These are phyloP conservation scores for Sycobia sp. DNA, from an alignment of 1,140 invertebrate species.

Conservation along the genomic window DNA sequence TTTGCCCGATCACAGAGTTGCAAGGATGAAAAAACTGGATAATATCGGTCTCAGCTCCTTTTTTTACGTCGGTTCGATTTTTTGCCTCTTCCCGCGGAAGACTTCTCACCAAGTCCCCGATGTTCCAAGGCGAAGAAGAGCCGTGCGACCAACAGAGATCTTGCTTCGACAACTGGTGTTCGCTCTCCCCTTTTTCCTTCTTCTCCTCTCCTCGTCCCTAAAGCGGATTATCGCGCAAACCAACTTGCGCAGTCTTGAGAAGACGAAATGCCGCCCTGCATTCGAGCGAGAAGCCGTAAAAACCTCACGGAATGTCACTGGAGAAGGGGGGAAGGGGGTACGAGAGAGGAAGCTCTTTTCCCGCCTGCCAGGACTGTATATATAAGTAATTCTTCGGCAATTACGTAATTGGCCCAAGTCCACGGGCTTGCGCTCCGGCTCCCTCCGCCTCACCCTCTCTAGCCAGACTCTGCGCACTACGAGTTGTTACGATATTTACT, in stretches of 20 bases:
- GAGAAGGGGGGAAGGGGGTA: constrained; percentile 45
- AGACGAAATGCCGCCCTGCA: constrained; percentile 46
- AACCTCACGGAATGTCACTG: constrained; percentile 60
- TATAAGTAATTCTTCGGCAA: constrained; percentile 62
- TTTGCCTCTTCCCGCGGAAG: constrained; percentile 2
- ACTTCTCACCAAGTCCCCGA: constrained; percentile 8
- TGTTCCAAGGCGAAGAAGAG: not conserved
- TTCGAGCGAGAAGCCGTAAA: too few relatives aligned
- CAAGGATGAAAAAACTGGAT: too few relatives aligned
- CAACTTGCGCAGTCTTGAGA: too few relatives aligned
- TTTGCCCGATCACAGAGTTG: too few relatives aligned
- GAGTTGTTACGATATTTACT: constrained; percentile 63
- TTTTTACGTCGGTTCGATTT: not conserved
- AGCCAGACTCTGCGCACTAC: constrained; percentile 30
- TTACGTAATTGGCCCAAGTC: constrained; percentile 61
- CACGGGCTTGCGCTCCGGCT: not conserved
- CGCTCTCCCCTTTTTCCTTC: not conserved
- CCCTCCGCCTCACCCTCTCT: constrained; percentile 8
- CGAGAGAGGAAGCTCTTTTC: not conserved
- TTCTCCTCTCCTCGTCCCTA: too few relatives aligned
- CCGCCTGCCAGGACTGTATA: constrained; percentile 30
- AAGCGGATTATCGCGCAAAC: too few relatives aligned
- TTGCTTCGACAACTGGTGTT: constrained; percentile 22
- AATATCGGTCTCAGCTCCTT: too few relatives aligned
- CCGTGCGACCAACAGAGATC: not conserved